A percentile compares a stretch with the other conserved stretches of the same genome.
Conservation (phyloP, 2,888 invertebrate genomes). For the Epistrophe grossulariae region DNA sequence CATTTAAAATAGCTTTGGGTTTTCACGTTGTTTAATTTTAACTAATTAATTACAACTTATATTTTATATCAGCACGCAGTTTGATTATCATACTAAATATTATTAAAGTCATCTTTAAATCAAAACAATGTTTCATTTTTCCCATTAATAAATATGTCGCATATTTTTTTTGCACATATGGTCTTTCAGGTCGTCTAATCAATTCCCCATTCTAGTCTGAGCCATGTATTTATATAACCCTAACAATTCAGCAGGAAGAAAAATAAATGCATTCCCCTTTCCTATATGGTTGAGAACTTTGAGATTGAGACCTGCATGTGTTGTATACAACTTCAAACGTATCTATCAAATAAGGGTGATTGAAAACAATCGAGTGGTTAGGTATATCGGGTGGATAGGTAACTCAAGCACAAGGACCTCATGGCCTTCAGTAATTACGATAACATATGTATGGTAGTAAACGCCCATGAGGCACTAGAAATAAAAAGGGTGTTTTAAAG, state of each 20-base stretch:
- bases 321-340: background rate
- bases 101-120: background rate
- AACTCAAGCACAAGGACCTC: background rate
- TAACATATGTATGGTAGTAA: background rate
- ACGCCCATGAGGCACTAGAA: background rate
- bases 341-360: slow-evolving; percentile 1
- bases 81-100: too few relatives aligned
- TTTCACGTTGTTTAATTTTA: too few relatives aligned
- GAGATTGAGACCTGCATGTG: background rate
- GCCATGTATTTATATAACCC: background rate
- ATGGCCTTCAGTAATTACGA: background rate
- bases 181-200: background rate
- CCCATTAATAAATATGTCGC: background rate
- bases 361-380: slow-evolving; percentile 8
- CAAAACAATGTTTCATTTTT: background rate
- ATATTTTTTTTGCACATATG: slow-evolving; percentile 5
- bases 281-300: background rate
- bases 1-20: too few relatives aligned
- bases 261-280: background rate
- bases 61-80: too few relatives aligned
- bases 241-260: background rate
- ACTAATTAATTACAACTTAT: too few relatives aligned
- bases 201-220: background rate
- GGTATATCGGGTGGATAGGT: background rate
- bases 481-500: background rate